A percentile compares a stretch with the other conserved stretches of the same genome.
phyloP scores from a whole-genome alignment of 2,888 invertebrate species.

The Gymnosoma rotundatum region DNA sequence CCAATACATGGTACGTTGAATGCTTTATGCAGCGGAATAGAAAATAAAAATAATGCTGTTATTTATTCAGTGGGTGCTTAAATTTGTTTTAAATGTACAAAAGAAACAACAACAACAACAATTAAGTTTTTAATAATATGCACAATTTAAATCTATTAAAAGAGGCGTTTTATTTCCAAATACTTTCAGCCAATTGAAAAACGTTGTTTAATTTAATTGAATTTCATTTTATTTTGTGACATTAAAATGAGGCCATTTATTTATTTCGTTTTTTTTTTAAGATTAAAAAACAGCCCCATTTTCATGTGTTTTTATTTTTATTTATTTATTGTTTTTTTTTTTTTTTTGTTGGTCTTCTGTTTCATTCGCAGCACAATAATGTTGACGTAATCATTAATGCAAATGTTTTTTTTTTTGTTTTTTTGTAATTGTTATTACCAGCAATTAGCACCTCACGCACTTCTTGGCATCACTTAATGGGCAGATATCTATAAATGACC shows the following conservation, averaged over 20 bases:
- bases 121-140: not conserved
- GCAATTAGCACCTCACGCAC: conserved; percentile 71
- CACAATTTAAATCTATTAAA: conserved; percentile 21
- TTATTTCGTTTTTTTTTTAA: not conserved
- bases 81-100: not conserved
- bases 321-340: not conserved
- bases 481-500: not conserved
- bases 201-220: conserved; percentile 16
- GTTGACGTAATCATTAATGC: conserved; percentile 69
- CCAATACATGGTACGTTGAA: too few species aligned
- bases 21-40: not conserved
- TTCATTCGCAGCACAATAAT: conserved; percentile 30
- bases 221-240: conserved; percentile 53
- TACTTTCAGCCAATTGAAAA: conserved; percentile 57
- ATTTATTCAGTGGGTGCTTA: too few species aligned
- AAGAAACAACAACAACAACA: conserved; percentile 3
- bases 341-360: conserved; percentile 5
- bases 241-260: conserved; percentile 53
- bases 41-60: conserved; percentile 6
- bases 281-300: conserved; percentile 37
- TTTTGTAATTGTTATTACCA: conserved; percentile 65
- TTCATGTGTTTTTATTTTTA: conserved; percentile 30
- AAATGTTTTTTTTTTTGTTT: conserved; percentile 60
- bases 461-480: conserved; percentile 26
- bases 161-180: conserved; percentile 59